Evolutionary conservation across 2,797 vertebrate genomes (phyloP), one percentile per base, ranked within the genome.

Genomic region (Anisognathus igniventris): DNA sequence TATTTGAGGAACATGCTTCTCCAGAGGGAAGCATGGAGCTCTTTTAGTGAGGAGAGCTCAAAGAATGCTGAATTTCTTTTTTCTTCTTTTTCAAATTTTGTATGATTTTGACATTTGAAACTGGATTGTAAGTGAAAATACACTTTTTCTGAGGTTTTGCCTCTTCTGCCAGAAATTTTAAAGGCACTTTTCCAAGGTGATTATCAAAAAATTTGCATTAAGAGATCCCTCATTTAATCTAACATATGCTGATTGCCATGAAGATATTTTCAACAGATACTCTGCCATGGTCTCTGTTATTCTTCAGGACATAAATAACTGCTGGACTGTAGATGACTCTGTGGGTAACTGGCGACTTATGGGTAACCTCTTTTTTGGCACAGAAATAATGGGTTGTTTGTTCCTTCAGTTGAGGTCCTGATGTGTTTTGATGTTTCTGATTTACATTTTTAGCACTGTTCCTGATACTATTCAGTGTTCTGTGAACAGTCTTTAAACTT

Each of bases 391-490:
- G 77, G 87, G 17, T 62, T 88, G 65, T 78, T 91, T 97, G 89
- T 96, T 92, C 68, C 37, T 92, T 4, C 35, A 44, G 90, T 44
- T 92, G 57, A 93, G 90, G 67, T 90, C 66, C 47, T 86, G 76
- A 92, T 86, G 66, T 92, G 61, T 97, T 96, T 96, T 96, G 93
- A 94, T 94, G 94, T 95, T 88, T 95, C 89, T 91, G 79, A 90
- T 92, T 91, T 94, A 89, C 89, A 80, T 93, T 95, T 93, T 88
- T 81, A 94, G 87, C 18, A 2, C 76, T 75, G 61, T 72, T 86
- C 31, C 44, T 86, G 89, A 90, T 96, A 80, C 53, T 24, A 1
- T 84, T 86, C 58, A 64, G 58, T 53, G 53, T 93, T 93, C 89
- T 93, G 93, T 84, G 79, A 96, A 92, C 14, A 44, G 66, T 80